A percentile compares a stretch with the other conserved stretches of the same genome.
These are phyloP conservation scores for Zalophus californianus DNA, from an alignment of 2,797 vertebrate genomes.

Conservation along the genomic window DNA sequence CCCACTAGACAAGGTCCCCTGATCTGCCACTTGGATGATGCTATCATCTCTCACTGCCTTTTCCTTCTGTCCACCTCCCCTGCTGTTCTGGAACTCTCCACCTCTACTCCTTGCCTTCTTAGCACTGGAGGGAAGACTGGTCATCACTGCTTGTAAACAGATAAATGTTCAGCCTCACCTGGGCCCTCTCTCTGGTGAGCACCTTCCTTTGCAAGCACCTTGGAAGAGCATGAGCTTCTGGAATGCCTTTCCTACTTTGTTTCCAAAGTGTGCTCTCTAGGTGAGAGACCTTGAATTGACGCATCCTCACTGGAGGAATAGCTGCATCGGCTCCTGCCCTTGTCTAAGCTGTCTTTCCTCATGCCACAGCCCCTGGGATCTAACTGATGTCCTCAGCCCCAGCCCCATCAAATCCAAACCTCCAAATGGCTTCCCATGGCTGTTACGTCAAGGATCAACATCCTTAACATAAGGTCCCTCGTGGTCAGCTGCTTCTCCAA, in stretches of 20 bases:
- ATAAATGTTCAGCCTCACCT: neutral
- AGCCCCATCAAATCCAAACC: neutral
- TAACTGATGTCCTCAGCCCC: neutral
- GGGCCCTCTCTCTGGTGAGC: neutral
- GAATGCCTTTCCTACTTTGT: neutral
- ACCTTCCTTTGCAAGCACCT: neutral
- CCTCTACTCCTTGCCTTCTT: neutral
- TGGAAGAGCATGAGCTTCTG: neutral
- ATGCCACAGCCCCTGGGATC: too few relatives aligned
- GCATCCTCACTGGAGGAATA: neutral
- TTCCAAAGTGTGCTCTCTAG: neutral
- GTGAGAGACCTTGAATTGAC: neutral
- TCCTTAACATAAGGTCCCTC: neutral
- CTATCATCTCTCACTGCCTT: neutral
- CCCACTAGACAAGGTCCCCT: neutral
- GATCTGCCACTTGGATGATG: neutral
- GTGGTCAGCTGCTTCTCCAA: neutral
- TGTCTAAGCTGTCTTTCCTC: neutral
- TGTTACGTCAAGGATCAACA: neutral
- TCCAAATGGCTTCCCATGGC: neutral
- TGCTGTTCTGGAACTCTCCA: neutral
- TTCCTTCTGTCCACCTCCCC: neutral
- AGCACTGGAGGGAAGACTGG: neutral
- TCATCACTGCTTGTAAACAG: neutral
- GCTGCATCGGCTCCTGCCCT: neutral